These are phyloP conservation scores for Rhingia campestris DNA, from an alignment of 2,888 invertebrate species.

Conservation along the genomic window DNA sequence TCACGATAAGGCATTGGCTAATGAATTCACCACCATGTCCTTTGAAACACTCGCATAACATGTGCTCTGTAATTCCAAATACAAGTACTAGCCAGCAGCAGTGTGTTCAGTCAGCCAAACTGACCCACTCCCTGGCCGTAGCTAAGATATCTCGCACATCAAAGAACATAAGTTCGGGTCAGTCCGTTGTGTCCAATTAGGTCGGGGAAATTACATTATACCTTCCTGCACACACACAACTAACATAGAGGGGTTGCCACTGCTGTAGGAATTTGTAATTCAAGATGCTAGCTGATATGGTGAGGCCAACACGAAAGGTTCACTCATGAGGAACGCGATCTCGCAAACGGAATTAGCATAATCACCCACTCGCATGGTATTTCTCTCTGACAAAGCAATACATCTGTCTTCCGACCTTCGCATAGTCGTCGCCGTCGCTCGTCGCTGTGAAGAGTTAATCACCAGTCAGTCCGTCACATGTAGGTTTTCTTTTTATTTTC, in stretches of 20 bases:
- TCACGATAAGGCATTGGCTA: conserved; percentile 70
- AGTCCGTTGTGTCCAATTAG: conserved; percentile 68
- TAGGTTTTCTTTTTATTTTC: conserved; percentile 6
- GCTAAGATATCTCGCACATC: conserved; percentile 56
- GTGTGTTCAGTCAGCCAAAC: conserved; percentile 40
- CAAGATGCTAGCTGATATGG: conserved; percentile 67
- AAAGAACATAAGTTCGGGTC: conserved; percentile 63
- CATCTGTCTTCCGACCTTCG: conserved; percentile 72
- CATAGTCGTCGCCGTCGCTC: conserved; percentile 39
- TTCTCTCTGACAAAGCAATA: conserved; percentile 33
- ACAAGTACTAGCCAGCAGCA: background rate
- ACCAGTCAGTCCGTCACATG: conserved; percentile 64
- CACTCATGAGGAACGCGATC: conserved; percentile 72
- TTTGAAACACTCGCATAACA: conserved; percentile 41
- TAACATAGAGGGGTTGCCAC: conserved; percentile 6
- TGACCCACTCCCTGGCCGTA: conserved; percentile 68
- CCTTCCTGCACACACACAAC: background rate
- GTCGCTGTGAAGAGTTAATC: conserved; percentile 61
- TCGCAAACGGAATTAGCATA: conserved; percentile 71
- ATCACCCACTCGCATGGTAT: conserved; percentile 67
- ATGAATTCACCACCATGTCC: conserved; percentile 65
- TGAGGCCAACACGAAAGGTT: conserved; percentile 65
- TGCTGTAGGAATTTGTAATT: conserved; percentile 66
- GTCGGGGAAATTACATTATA: conserved; percentile 50
- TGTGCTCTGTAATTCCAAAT: conserved; percentile 8